phyloP scores from a whole-genome alignment of 2,888 invertebrate species.

The Calliopum simillimum region DNA sequence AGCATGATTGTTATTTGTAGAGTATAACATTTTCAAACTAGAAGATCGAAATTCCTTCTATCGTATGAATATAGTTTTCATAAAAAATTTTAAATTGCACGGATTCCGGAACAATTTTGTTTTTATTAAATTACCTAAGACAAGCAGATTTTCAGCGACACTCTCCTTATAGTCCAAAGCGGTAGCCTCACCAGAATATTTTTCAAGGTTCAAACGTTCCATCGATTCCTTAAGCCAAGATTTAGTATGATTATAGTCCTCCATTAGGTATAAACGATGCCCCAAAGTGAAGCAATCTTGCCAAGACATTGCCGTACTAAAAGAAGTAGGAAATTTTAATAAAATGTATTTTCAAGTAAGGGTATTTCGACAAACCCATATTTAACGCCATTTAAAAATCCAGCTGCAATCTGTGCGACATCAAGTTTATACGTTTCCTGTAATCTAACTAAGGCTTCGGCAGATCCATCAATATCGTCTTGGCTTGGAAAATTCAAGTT shows the following conservation, averaged over 20 bases:
- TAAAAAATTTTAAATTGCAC: too few species aligned
- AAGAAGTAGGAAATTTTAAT: neutral
- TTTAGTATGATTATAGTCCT: slow-evolving; percentile 92
- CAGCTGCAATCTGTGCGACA: slow-evolving; percentile 85
- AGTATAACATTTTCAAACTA: too few species aligned
- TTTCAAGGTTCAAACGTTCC: slow-evolving; percentile 75
- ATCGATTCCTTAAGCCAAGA: slow-evolving; percentile 96
- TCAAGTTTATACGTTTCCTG: slow-evolving; percentile 94
- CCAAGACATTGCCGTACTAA: slow-evolving; percentile 77
- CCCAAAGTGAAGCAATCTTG: slow-evolving; percentile 96
- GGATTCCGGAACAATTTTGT: too few species aligned
- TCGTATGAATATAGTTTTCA: too few species aligned
- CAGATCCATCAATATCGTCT: slow-evolving; percentile 95
- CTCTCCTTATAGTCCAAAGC: slow-evolving; percentile 57
- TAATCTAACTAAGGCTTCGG: slow-evolving; percentile 89
- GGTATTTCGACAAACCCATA: slow-evolving; percentile 72
- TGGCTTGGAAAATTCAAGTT: slow-evolving; percentile 86
- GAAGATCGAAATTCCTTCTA: too few species aligned
- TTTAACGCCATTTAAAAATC: slow-evolving; percentile 85
- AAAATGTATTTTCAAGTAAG: neutral
- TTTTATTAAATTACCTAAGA: slow-evolving; percentile 52
- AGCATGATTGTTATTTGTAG: too few species aligned
- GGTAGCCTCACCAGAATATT: slow-evolving; percentile 41
- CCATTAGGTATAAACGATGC: slow-evolving; percentile 88
- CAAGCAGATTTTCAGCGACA: slow-evolving; percentile 56